Conservation (phyloP, 2,888 invertebrate genomes). For the Sarcophaga variegata region DNA sequence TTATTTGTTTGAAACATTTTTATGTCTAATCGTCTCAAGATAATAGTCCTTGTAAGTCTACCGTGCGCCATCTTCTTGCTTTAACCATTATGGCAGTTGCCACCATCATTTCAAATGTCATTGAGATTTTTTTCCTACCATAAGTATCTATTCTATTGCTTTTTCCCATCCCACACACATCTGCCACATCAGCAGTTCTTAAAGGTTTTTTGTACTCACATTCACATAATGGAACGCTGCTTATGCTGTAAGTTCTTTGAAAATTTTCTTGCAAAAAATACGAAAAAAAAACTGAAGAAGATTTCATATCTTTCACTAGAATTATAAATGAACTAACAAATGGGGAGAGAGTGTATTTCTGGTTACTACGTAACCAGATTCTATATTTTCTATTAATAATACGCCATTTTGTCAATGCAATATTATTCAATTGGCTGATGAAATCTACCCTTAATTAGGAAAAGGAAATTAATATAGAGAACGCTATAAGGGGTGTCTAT, state of each 20-base stretch:
- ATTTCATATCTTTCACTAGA: too few relatives aligned
- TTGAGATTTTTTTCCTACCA: not conserved
- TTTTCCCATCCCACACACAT: constrained; percentile 32
- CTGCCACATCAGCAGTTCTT: not conserved
- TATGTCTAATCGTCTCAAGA: not conserved
- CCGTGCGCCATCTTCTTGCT: constrained; percentile 24
- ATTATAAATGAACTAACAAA: not conserved
- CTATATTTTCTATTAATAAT: constrained; percentile 17
- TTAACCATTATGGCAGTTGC: constrained; percentile 9
- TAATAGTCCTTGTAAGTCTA: constrained; percentile 6
- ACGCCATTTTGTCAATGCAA: constrained; percentile 35
- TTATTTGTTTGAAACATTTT: not conserved
- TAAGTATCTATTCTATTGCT: constrained; percentile 10
- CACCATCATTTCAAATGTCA: not conserved
- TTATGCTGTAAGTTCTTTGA: not conserved
- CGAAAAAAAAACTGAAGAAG: not conserved
- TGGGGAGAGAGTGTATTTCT: not conserved
- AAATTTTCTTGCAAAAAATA: not conserved
- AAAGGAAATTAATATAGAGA: too few relatives aligned
- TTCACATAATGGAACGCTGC: not conserved
- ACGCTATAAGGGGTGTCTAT: too few relatives aligned
- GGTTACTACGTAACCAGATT: not conserved
- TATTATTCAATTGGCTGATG: constrained; percentile 20
- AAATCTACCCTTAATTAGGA: not conserved
- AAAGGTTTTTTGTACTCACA: not conserved